Evolutionary conservation across 2,797 vertebrate species (phyloP), one percentile per base, ranked within the genome.

Genomic region (Sternotherus odoratus): DNA sequence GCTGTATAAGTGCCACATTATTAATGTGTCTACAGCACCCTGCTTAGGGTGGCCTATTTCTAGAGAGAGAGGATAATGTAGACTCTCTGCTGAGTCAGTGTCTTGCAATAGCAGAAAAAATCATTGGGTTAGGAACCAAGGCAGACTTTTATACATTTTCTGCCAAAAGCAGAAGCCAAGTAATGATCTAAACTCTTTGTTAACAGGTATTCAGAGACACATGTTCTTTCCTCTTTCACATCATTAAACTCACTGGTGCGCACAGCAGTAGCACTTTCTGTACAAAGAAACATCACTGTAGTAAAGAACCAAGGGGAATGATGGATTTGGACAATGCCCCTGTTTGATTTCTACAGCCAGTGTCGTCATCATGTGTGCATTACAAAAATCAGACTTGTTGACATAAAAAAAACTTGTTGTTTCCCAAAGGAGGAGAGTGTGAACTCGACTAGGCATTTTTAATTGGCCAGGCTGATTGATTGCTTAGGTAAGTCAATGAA

Each of bases 21-120:
- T 43, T 72, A 72, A 72, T 13, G 12, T 72, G 0, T 78, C 93
- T 95, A 63, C 51, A 33, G 49, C 50, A 94, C 78, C 88, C 93
- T 91, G 82, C 93, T 92, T 87, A 91, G 92, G 83, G 86, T 88
- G 94, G 83, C 36, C 30, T 89, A 53, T 3, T 3, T 83, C 78
- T 82, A 83, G 82, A 85, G 54, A 48, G 50, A 90, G 81, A 92
- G 94, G 86, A 91, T 0, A 15, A 91, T 95, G 88, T 26, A 43
- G 23, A 39, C 12, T 23, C 12, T 39, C 23, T 43, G 24, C 12
- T 72, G 23, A 96, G 95, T 92, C 94, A 96, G 86, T 48, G 2
- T 82, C 30, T 92, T 88, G 21, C 48, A 33, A 21, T 1, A 1
- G 21, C 0, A 80, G 33, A 87, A 57, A 85, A 15, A 51, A 80